A percentile compares a stretch with the other conserved stretches of the same genome.
Evolutionary conservation across 2,113 vertebrate genomes (phyloP).

Genomic region (Potamarius usumacintae): DNA sequence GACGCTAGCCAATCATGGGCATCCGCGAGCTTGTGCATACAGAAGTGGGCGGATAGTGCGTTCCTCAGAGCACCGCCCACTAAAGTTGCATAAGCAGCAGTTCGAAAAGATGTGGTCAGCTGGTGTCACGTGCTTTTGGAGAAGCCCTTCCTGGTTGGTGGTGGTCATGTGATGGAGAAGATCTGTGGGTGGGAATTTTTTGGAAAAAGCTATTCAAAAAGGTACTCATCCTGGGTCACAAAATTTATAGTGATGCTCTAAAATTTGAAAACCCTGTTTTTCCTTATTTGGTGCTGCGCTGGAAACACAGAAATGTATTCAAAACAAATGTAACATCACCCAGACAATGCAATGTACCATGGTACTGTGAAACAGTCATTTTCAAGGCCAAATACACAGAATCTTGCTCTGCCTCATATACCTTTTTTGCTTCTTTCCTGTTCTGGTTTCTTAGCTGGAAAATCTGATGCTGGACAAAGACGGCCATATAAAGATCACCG

Average conservation of each 20-base stretch:
- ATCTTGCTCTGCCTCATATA: background rate
- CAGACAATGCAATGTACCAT: too few relatives aligned
- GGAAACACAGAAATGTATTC: background rate
- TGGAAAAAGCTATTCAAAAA: background rate
- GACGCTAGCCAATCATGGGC: too few relatives aligned
- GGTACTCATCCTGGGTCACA: background rate
- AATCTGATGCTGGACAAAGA: constrained; percentile 97
- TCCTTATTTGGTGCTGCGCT: background rate
- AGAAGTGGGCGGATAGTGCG: too few relatives aligned
- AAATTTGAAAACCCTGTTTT: background rate
- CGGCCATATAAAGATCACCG: constrained; percentile 93
- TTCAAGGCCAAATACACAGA: background rate
- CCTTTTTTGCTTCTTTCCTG: background rate
- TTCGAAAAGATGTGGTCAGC: too few relatives aligned
- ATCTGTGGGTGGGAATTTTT: too few relatives aligned
- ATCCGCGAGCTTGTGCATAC: too few relatives aligned
- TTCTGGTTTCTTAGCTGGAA: constrained; percentile 78
- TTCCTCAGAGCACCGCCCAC: too few relatives aligned
- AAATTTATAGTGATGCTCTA: background rate
- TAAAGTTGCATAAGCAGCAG: too few relatives aligned
- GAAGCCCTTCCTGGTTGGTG: too few relatives aligned
- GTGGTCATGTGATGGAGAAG: too few relatives aligned
- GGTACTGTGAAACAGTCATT: too few relatives aligned
- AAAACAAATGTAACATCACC: background rate
- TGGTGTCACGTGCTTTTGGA: too few relatives aligned